Evolutionary conservation across 1,140 invertebrate species (phyloP).

Genomic region (Brachionus angularis): DNA sequence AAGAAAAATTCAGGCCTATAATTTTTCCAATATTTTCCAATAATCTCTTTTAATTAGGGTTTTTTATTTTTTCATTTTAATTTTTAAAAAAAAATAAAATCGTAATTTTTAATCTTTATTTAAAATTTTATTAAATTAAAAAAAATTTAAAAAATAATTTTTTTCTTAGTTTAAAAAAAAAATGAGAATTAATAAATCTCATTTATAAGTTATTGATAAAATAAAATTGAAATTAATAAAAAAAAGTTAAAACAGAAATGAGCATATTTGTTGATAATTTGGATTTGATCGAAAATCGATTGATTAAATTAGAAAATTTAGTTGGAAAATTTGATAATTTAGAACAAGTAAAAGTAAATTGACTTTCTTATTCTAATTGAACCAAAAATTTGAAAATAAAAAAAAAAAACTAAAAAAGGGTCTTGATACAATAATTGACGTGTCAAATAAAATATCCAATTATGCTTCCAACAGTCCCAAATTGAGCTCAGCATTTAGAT

Average conservation of each 20-base stretch:
- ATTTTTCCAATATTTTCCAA: neutral
- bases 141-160: no score
- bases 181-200: no score
- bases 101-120: neutral
- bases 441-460: neutral
- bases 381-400: neutral
- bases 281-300: slow-evolving; percentile 1
- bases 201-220: no score
- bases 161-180: no score
- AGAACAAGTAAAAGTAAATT: slow-evolving; percentile 1
- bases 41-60: slow-evolving; percentile 2
- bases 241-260: neutral
- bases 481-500: neutral
- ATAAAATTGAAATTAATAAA: neutral
- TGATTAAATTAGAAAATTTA: slow-evolving; percentile 10
- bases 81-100: neutral
- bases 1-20: neutral
- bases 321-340: slow-evolving; percentile 22
- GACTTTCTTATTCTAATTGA: neutral
- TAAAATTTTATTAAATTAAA: no score
- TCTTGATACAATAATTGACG: slow-evolving; percentile 2
- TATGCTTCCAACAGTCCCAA: neutral
- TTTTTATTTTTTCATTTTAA: neutral
- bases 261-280: neutral
- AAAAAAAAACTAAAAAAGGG: neutral